These are phyloP conservation scores for Lochmaea crataegi DNA, from an alignment of 2,888 invertebrate genomes.

Conservation along the genomic window DNA sequence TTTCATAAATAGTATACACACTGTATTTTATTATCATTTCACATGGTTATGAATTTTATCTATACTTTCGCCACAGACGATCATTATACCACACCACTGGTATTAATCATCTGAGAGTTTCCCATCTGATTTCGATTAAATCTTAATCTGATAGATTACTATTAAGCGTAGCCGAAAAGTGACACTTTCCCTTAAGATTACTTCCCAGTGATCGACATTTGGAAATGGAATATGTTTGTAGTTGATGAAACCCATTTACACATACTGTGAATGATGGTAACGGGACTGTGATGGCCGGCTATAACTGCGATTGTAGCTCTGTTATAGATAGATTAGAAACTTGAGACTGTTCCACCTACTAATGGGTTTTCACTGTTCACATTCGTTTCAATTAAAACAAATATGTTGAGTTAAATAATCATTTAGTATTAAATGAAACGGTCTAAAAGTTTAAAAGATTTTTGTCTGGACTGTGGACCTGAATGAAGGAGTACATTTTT, in stretches of 20 bases:
- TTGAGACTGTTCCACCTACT: background rate
- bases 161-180: slow-evolving; percentile 21
- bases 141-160: slow-evolving; percentile 22
- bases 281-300: slow-evolving; percentile 15
- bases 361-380: slow-evolving; percentile 14
- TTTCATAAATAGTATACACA: too few relatives aligned
- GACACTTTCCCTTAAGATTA: slow-evolving; percentile 27
- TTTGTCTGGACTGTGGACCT: too few relatives aligned
- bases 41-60: background rate
- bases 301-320: background rate
- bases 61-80: background rate
- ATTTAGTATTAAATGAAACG: too few relatives aligned
- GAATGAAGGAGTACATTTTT: too few relatives aligned
- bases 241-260: slow-evolving; percentile 27
- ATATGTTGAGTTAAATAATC: background rate
- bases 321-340: slow-evolving; percentile 5
- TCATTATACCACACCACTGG: background rate
- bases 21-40: too few relatives aligned
- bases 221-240: slow-evolving; percentile 32
- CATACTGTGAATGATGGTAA: slow-evolving; percentile 25
- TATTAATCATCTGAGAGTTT: slow-evolving; percentile 3
- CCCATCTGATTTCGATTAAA: slow-evolving; percentile 6
- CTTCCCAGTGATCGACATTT: slow-evolving; percentile 25
- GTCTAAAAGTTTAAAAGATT: too few relatives aligned
- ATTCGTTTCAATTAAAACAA: background rate